Evolutionary conservation across 2,797 vertebrate species (phyloP), one percentile per base, ranked within the genome.

Genomic region (Paguma larvata): DNA sequence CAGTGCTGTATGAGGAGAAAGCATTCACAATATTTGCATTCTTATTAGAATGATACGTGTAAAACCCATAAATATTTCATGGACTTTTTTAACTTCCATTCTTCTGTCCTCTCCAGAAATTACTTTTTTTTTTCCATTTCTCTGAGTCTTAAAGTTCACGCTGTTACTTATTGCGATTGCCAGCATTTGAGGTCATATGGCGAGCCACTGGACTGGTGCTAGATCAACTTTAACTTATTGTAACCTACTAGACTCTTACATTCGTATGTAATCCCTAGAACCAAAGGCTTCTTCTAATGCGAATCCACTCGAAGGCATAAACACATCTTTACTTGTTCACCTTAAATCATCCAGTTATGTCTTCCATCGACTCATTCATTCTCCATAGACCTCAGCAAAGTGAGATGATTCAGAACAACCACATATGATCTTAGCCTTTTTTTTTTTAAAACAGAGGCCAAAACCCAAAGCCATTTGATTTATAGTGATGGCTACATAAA

Each of bases 11-110:
- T 80, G 97, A 98, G 96, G 53, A 98, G 97, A 95, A 97, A 97
- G 70, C 68, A 86, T 97, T 97, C 94, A 85, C 30, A 59, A 85
- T 97, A 98, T 99, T 98, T 98, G 97, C 97, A 98, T 98, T 98
- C 73, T 38, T 78, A 72, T 95, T n/a, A 32, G 68, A 98, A 93
- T 83, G 95, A 97, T 96, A 96, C 2, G 59, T 96, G 92, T 85
- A 98, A 98, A 94, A 86, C 44, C 95, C 78, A 97, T 97, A 97
- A 97, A 98, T 97, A 97, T 70, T 97, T 86, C 97, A 98, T 92
- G 85, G 25, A 78, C 63, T 95, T 97, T 83, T 96, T 56, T 4
- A 51, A 79, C 79, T 97, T 97, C 59, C 32, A 67, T 84, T 85
- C 95, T 86, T 48, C 15, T 67, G 97, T 46, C 63, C 41, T 95